Evolutionary conservation across 30 jellyfish, hydroid and myxozoan species (phyloP), one percentile per base, ranked within the genome.

Genomic region (Nemopilema nomurai): DNA sequence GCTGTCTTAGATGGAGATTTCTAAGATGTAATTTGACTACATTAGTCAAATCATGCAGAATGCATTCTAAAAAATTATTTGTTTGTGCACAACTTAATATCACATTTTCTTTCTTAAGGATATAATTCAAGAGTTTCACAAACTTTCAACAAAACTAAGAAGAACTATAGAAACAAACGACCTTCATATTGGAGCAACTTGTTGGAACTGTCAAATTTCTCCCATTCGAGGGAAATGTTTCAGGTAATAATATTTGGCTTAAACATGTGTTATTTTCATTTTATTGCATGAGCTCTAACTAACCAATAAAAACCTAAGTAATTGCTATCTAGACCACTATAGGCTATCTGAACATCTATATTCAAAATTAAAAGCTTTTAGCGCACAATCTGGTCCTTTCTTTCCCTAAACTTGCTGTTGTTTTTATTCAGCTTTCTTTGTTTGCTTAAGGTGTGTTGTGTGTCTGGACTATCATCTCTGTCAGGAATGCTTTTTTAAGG

Each of bases 171-270:
- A 71, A 89, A 81, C 86, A 33, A 79, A 49, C 69, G 96, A 87
- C 77, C 67, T 77, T 3, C 97, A 89, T 67, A 67, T 81, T 74
- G 97, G 97, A 19, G 85, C 86, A 50, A 89, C 85, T 9, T 89
- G 97, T 67, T 80, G 68, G 8, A 30, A 74, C 30, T 89, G 97
- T 52, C 26, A 28, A 62, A 27, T 41, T n/a, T 57, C 97, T 0
- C 97, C 97, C n/a, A 81, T 89, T 57, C 89, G 81, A 81, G 97
- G 97, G 32, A 89, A 70, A 68, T 89, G 97, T 28, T 89, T 78
- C 90, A 89, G 97, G 97, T 89, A 41, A n/a, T n/a, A n/a, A n/a
- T n/a, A n/a, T n/a, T n/a, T n/a, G n/a, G n/a, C n/a, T n/a, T n/a
- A n/a, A n/a, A n/a, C n/a, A n/a, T n/a, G n/a, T n/a, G n/a, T n/a